A percentile compares a stretch with the other conserved stretches of the same genome.
Evolutionary conservation across 2,888 invertebrate species (phyloP).

Genomic region (Metellina segmentata): DNA sequence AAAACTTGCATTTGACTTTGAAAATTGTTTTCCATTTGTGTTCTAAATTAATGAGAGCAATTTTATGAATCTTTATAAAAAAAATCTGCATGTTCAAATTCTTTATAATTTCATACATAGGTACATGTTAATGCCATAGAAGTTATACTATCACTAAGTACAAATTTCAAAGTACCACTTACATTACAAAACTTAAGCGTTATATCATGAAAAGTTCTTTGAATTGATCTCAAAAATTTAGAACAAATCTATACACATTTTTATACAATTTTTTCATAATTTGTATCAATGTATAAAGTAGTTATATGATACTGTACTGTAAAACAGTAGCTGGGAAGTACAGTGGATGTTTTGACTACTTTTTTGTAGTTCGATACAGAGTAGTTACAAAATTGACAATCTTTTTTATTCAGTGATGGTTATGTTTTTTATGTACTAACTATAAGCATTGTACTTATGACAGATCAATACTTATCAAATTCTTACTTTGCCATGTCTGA

Average conservation of each 20-base stretch:
- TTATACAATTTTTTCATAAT: conserved; percentile 3
- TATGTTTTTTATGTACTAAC: conserved; percentile 17
- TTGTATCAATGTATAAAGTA: conserved; percentile 55
- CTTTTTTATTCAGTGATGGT: background rate
- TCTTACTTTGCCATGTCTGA: conserved; percentile 1
- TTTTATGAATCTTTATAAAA: no score
- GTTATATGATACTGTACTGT: conserved; percentile 60
- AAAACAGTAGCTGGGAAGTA: conserved; percentile 57
- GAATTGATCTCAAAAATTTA: background rate
- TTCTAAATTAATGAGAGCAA: no score
- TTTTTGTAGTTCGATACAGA: background rate
- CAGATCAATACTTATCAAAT: background rate
- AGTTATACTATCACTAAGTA: no score
- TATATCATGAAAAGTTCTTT: background rate
- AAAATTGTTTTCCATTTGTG: no score
- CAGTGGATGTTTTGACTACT: conserved; percentile 54
- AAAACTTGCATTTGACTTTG: no score
- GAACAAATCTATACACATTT: background rate
- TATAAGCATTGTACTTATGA: conserved; percentile 18
- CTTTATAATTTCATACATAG: no score
- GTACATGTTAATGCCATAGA: no score
- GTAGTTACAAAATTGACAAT: background rate
- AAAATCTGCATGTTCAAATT: no score
- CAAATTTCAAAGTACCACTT: background rate
- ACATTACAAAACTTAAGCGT: background rate